Conservation (phyloP, 2,113 vertebrate genomes). For the Chlamydotis undulata region DNA sequence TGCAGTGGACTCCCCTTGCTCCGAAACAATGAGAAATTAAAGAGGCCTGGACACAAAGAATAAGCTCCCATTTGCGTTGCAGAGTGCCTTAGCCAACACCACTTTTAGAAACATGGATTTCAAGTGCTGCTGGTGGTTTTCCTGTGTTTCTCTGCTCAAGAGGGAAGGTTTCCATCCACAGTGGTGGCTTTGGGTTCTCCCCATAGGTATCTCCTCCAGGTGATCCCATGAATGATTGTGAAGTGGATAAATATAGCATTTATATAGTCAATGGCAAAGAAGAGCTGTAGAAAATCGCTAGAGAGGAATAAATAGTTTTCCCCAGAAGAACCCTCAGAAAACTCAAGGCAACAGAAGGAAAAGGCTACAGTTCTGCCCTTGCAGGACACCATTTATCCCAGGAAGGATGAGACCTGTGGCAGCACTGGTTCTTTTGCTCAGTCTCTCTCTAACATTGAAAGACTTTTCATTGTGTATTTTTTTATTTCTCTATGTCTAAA, state of each 20-base stretch:
- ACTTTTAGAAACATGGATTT: neutral
- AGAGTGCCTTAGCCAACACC: neutral
- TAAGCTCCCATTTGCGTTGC: neutral
- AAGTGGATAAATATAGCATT: neutral
- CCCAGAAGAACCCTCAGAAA: neutral
- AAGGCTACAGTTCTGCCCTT: neutral
- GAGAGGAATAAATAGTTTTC: neutral
- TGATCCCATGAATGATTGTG: neutral
- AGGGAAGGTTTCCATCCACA: neutral
- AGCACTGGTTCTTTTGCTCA: neutral
- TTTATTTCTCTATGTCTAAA: neutral
- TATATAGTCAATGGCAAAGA: neutral
- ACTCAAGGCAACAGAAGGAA: neutral
- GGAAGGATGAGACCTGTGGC: neutral
- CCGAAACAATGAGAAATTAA: neutral
- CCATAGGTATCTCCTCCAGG: neutral
- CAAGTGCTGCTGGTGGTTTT: neutral
- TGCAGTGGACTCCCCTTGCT: neutral
- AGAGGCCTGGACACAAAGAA: neutral
- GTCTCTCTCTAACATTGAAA: neutral
- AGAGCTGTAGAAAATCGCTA: neutral
- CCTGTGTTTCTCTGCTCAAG: neutral
- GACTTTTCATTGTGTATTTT: neutral
- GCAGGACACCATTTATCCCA: neutral
- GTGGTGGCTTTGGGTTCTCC: neutral